Conservation (phyloP, 2,888 invertebrate genomes). For the Acheta domesticus region DNA sequence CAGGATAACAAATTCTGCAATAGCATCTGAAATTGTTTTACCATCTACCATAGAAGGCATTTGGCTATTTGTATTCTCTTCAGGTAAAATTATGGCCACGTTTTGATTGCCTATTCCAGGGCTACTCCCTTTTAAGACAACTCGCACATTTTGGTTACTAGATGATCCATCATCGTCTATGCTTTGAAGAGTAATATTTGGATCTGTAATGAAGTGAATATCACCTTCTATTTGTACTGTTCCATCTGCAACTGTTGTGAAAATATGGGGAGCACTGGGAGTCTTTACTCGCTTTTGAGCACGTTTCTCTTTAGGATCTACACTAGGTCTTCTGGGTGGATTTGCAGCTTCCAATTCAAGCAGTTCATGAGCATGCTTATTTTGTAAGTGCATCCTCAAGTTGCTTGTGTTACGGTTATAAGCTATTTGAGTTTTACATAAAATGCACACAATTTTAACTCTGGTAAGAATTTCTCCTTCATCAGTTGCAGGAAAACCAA, state of each 20-base stretch:
- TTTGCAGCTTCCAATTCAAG: constrained; percentile 45
- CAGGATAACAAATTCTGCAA: constrained; percentile 50
- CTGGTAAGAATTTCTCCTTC: constrained; percentile 47
- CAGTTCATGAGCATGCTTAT: constrained; percentile 49
- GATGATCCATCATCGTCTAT: constrained; percentile 44
- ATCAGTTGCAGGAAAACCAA: constrained; percentile 53
- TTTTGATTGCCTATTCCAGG: constrained; percentile 41
- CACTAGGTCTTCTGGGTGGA: constrained; percentile 41
- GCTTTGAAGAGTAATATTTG: constrained; percentile 44
- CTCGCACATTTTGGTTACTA: constrained; percentile 34
- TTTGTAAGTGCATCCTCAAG: constrained; percentile 52
- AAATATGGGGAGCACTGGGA: constrained; percentile 43
- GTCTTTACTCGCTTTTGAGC: constrained; percentile 38
- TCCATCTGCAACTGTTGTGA: constrained; percentile 47
- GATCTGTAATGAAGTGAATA: constrained; percentile 48
- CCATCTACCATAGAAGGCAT: constrained; percentile 40
- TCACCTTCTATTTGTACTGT: constrained; percentile 48
- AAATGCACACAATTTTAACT: constrained; percentile 51
- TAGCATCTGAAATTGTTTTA: constrained; percentile 49
- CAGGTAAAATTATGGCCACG: constrained; percentile 45
- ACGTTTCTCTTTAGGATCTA: constrained; percentile 43
- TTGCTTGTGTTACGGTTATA: constrained; percentile 54
- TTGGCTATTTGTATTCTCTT: constrained; percentile 41
- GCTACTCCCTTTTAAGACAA: constrained; percentile 32
- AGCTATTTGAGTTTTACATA: constrained; percentile 52